Base-by-base conservation (phyloP, 92 coral and sea anemone species). In the Heteractis magnifica region DNA sequence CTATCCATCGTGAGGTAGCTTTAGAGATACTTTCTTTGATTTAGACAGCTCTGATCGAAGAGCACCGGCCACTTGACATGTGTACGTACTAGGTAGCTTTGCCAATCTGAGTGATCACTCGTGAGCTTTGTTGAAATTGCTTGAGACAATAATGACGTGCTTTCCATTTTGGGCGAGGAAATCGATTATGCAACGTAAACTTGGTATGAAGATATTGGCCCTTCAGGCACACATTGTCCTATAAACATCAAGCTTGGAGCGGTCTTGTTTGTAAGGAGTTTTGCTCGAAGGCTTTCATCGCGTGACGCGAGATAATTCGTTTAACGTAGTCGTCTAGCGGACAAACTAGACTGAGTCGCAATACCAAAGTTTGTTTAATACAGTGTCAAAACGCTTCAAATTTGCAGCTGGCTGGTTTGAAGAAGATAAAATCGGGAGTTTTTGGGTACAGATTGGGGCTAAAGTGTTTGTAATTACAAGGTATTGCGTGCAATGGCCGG, bases 171-270 rank as follows among this genome's bases (percentile, higher is more conserved):
- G 59, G 72, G 71, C 6, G 80, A 21, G 81, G 12, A 53, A 84
- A 84, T 84, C 74, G 87, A 84, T 84, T 84, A 74, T 76, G 26
- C 52, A 84, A 77, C 82, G 87, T 77, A 84, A 76, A 64, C 21
- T 49, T 58, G 48, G 4, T 5, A n/a, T n/a, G n/a, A 68, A 0
- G 18, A 77, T 84, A 84, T 84, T 75, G 81, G 87, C 53, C 81
- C 65, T 68, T 10, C 11, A 68, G 73, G 73, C 73, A 8, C 20
- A 12, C 34, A 49, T 49, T 50, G 50, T 9, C 71, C 75, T 82
- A 55, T 82, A 34, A 52, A 72, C 65, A 81, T 52, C 71, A 18
- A 71, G 23, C 56, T 26, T 72, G 0, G 11, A 82, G 76, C 23
- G 50, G 68, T 52, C 49, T 52, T 41, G 62, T 79, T 23, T 26